Base-by-base conservation (phyloP, 2,888 invertebrate genomes). In the Ophonus ardosiacus region DNA sequence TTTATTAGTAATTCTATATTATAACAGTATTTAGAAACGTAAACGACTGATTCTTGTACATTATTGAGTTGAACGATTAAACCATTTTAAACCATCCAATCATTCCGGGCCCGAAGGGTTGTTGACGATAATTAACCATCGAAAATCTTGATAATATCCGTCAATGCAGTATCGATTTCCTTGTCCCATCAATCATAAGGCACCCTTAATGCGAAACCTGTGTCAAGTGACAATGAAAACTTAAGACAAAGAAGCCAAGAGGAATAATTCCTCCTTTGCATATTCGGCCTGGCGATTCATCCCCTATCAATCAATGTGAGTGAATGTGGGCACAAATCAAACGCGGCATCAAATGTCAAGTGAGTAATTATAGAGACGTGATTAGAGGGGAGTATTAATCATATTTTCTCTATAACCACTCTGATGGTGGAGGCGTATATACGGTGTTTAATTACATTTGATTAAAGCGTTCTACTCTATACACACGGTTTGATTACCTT, bases 301-400 rank as follows among this genome's bases (percentile, higher is more conserved):
- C 83, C 76, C 24, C 84, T 84, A 84, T 84, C 84, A 84, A 84
- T 84, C 84, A 84, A 51, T 78, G 78, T 84, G 84, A 84, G 78
- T 84, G 78, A 84, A 78, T 84, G 84, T 65, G 76, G 63, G 78
- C 84, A 84, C 84, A 84, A 84, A 84, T 84, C 84, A 84, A 84
- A 84, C 56, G 63, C 78, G 84, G 84, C 78, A 78, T 84, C 84
- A 78, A 78, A 84, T 78, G 84, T 84, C 84, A 84, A 84, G 78
- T 84, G 63, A 76, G 63, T 84, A 84, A 84, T 84, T 84, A 84
- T 65, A 78, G 78, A 31, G 59, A 84, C 63, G 74, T 78, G 83
- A 76, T 83, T 83, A 76, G 40, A 71, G 82, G 40, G 18, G 40
- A 15, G 84, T 43, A 84, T 84, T 78, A 78, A 84, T 84, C 84